Evolutionary conservation across 2,888 invertebrate genomes (phyloP).

Genomic region (Habrosyne pyritoides): DNA sequence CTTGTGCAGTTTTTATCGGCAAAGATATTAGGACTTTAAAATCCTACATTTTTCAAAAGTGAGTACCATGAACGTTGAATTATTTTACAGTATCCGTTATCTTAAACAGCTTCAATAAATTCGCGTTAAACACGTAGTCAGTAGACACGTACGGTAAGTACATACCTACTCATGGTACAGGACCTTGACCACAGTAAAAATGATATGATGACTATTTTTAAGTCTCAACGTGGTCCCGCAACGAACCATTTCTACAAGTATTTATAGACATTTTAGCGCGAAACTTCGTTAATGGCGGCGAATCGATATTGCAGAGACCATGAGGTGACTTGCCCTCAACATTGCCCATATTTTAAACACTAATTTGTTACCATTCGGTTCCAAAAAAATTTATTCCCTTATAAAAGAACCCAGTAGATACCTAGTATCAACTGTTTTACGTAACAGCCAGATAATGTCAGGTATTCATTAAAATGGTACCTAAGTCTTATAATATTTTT

Average conservation of each 20-base stretch:
- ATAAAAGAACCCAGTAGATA: no score
- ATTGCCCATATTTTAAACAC: not conserved
- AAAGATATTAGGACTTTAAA: constrained; percentile 66
- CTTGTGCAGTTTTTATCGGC: constrained; percentile 40
- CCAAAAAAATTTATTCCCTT: no score
- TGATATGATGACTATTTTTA: no score
- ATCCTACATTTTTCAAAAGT: constrained; percentile 73
- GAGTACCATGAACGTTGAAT: constrained; percentile 45
- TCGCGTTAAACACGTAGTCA: not conserved
- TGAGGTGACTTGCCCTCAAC: constrained; percentile 35
- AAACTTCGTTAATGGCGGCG: constrained; percentile 55
- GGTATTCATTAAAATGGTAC: no score
- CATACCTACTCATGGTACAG: not conserved
- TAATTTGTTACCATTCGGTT: no score
- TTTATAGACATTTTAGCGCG: constrained; percentile 46
- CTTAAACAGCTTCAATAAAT: no score
- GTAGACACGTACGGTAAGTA: not conserved
- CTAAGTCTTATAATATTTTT: not conserved
- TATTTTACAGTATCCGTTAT: no score
- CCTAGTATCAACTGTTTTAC: no score
- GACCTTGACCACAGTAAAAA: no score
- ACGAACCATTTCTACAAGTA: no score
- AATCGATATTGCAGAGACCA: constrained; percentile 64
- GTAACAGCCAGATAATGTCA: no score
- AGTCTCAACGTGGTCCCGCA: no score